A percentile compares a stretch with the other conserved stretches of the same genome.
Conservation (phyloP, 2,797 vertebrate species). For the Odontamblyopus lacepedii region DNA sequence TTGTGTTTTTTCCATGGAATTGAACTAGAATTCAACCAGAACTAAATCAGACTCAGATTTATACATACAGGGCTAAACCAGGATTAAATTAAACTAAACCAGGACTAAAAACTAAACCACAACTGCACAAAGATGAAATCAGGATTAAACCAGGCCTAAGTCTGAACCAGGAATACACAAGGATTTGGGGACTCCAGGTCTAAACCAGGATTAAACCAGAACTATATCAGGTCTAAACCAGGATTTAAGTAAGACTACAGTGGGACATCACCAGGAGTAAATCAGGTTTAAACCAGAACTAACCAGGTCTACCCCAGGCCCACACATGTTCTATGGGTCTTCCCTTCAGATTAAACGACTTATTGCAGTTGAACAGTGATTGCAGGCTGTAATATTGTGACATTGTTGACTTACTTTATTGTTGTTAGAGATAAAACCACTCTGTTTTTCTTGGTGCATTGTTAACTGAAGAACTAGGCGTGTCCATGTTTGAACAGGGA, state of each 20-base stretch:
- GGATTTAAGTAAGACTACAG: not conserved
- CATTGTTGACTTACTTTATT: slow-evolving; percentile 8
- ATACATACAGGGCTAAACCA: not conserved
- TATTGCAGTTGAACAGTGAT: slow-evolving; percentile 21
- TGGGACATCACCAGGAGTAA: not conserved
- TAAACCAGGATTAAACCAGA: not conserved
- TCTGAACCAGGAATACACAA: not conserved
- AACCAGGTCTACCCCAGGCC: not conserved
- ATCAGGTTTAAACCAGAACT: not conserved
- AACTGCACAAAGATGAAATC: not conserved
- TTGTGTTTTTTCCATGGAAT: too few relatives aligned
- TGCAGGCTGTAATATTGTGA: slow-evolving; percentile 15
- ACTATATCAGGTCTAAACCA: not conserved
- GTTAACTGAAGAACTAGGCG: not conserved
- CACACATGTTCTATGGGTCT: slow-evolving; percentile 12
- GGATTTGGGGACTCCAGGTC: not conserved
- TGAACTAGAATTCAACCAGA: not conserved
- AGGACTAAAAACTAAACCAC: not conserved
- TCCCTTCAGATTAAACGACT: slow-evolving; percentile 9
- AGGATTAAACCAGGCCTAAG: not conserved
- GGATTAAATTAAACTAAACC: not conserved
- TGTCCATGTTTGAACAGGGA: slow-evolving; percentile 18
- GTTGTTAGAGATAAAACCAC: slow-evolving; percentile 23
- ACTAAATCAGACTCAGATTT: too few relatives aligned
- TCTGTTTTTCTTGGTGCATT: not conserved